phyloP scores from a whole-genome alignment of 2,888 invertebrate genomes.

The Drosophila picticornis region DNA sequence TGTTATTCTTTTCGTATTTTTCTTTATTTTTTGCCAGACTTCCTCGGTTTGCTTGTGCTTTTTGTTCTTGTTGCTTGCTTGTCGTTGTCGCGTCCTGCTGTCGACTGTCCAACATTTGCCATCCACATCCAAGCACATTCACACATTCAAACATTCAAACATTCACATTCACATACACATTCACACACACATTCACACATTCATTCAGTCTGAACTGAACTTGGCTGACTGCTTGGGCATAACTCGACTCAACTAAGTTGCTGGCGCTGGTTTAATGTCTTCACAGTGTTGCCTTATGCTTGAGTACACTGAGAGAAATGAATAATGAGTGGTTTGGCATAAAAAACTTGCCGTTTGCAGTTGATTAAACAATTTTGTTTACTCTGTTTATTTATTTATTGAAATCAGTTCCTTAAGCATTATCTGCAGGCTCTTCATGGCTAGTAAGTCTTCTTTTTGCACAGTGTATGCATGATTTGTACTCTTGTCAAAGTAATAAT shows the following conservation, averaged over 20 bases:
- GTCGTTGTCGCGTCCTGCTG: constrained; percentile 36
- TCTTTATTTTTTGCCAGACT: constrained; percentile 39
- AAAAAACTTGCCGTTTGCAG: not conserved
- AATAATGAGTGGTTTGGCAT: not conserved
- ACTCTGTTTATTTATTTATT: not conserved
- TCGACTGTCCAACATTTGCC: constrained; percentile 55
- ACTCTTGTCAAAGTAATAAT: not conserved
- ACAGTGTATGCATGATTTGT: not conserved
- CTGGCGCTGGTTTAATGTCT: constrained; percentile 53
- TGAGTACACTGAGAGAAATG: constrained; percentile 43
- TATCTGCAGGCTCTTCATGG: too few relatives aligned
- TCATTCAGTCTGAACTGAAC: constrained; percentile 37
- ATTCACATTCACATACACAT: constrained; percentile 2
- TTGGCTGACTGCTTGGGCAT: constrained; percentile 31
- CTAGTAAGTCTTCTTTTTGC: not conserved
- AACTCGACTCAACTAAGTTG: constrained; percentile 40
- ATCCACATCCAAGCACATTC: constrained; percentile 43
- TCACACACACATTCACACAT: not conserved
- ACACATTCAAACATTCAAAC: constrained; percentile 8
- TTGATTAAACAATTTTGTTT: not conserved
- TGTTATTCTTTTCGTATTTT: constrained; percentile 2
- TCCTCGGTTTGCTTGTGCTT: constrained; percentile 56
- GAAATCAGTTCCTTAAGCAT: not conserved
- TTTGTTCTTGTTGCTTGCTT: constrained; percentile 51
- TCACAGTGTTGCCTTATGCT: constrained; percentile 38